Percentiles rank a stretch among this genome's conserved stretches.
These are phyloP conservation scores for Drosophila algonquin DNA, from an alignment of 2,888 invertebrate genomes.

Conservation along the genomic window DNA sequence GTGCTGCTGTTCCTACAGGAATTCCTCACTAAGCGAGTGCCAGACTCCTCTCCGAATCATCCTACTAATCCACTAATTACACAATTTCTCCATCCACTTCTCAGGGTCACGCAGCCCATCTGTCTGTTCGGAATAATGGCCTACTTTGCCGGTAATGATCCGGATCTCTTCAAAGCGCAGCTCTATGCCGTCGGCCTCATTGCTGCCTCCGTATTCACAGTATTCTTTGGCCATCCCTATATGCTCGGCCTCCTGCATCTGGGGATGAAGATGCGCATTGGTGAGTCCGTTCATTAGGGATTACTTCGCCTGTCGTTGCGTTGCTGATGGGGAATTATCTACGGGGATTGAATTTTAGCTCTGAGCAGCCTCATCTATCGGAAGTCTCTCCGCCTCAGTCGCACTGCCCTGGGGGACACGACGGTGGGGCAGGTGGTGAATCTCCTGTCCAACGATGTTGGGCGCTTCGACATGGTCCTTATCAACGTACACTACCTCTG, in stretches of 20 bases:
- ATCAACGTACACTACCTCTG: conserved; percentile 95
- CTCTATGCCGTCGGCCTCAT: conserved; percentile 90
- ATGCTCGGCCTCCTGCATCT: conserved; percentile 89
- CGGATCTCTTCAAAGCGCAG: conserved; percentile 86
- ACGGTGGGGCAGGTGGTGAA: conserved; percentile 92
- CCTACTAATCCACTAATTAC: background rate
- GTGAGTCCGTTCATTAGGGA: conserved; percentile 5
- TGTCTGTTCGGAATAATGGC: conserved; percentile 87
- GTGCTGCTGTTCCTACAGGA: conserved; percentile 86
- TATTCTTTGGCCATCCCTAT: conserved; percentile 92
- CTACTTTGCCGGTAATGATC: conserved; percentile 84
- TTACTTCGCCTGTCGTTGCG: background rate
- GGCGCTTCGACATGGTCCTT: conserved; percentile 87
- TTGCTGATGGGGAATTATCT: too few species aligned
- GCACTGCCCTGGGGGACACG: conserved; percentile 90
- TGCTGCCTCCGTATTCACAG: conserved; percentile 89
- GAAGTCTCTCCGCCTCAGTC: conserved; percentile 88
- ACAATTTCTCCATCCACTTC: background rate
- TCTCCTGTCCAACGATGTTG: conserved; percentile 97
- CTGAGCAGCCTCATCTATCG: conserved; percentile 89
- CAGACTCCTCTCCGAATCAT: too few species aligned
- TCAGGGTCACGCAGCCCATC: conserved; percentile 87
- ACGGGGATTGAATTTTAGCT: conserved; percentile 77
- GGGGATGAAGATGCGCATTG: conserved; percentile 89
- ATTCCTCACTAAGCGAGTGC: conserved; percentile 85